Evolutionary conservation across 1,140 invertebrate genomes (phyloP).

Genomic region (Megathymus violae): DNA sequence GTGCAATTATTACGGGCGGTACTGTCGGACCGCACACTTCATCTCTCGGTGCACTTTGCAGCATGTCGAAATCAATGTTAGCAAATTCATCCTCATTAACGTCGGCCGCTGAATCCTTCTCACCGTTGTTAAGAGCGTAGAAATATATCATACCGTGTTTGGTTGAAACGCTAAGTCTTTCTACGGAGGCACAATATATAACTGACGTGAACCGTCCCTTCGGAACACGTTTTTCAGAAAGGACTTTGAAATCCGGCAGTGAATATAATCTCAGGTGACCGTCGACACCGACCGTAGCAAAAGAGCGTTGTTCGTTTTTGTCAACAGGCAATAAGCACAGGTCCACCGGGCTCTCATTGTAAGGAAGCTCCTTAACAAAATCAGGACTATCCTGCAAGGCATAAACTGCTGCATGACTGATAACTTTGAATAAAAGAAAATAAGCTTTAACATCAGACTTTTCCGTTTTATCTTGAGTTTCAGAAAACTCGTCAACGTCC

Average conservation of each 20-base stretch:
- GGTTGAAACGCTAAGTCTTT: constrained; percentile 92
- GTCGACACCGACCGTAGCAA: constrained; percentile 86
- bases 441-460: constrained; percentile 64
- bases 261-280: constrained; percentile 88
- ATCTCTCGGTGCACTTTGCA: constrained; percentile 60
- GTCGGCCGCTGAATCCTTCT: constrained; percentile 88
- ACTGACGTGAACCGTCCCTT: constrained; percentile 89
- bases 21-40: constrained; percentile 82
- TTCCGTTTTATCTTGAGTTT: constrained; percentile 51
- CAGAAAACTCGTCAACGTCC: constrained; percentile 64
- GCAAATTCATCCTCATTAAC: constrained; percentile 86
- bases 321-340: constrained; percentile 86
- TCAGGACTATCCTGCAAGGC: constrained; percentile 85
- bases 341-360: constrained; percentile 87
- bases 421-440: constrained; percentile 73
- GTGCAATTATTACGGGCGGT: constrained; percentile 68
- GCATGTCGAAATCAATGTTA: constrained; percentile 74
- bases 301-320: constrained; percentile 67
- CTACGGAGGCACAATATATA: constrained; percentile 91
- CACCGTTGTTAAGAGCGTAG: constrained; percentile 89
- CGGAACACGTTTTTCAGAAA: constrained; percentile 86
- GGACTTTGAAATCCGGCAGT: constrained; percentile 85
- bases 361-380: constrained; percentile 85
- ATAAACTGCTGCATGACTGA: constrained; percentile 67
- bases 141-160: constrained; percentile 91